Percentiles rank a stretch among this genome's conserved stretches.
phyloP scores from a whole-genome alignment of 2,113 vertebrate species.

The Gracilinanus agilis region DNA sequence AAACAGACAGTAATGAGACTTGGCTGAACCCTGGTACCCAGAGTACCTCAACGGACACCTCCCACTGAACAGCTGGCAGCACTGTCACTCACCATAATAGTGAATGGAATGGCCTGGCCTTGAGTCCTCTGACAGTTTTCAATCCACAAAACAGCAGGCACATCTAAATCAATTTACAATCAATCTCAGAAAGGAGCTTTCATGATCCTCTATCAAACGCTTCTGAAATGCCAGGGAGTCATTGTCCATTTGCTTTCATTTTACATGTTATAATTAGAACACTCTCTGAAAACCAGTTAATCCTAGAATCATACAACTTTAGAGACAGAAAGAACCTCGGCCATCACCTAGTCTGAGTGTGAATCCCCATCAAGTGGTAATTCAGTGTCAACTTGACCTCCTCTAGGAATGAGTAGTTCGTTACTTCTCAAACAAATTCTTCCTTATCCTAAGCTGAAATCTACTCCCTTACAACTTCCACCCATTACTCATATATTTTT shows the following conservation, averaged over 20 bases:
- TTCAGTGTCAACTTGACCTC: neutral
- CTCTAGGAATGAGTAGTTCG: neutral
- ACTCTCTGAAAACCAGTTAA: conserved; percentile 60
- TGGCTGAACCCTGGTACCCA: conserved; percentile 46
- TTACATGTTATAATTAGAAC: conserved; percentile 60
- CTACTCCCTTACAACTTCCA: neutral
- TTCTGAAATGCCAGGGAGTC: conserved; percentile 50
- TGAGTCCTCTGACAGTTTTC: conserved; percentile 57
- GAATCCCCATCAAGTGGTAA: neutral
- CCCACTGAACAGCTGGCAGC: neutral
- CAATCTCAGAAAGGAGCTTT: conserved; percentile 42
- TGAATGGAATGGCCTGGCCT: neutral
- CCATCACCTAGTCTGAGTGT: neutral
- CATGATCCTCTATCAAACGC: conserved; percentile 54
- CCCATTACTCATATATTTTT: neutral
- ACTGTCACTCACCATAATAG: neutral
- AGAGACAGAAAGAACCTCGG: neutral
- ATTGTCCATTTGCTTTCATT: conserved; percentile 40
- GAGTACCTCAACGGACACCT: neutral
- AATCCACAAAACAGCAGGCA: conserved; percentile 45
- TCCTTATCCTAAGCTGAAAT: neutral
- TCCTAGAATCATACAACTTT: neutral
- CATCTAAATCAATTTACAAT: conserved; percentile 57
- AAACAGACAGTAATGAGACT: conserved; percentile 63
- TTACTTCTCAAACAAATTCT: neutral